phyloP scores from a whole-genome alignment of 1,140 invertebrate species.

The Cotesia glomerata region DNA sequence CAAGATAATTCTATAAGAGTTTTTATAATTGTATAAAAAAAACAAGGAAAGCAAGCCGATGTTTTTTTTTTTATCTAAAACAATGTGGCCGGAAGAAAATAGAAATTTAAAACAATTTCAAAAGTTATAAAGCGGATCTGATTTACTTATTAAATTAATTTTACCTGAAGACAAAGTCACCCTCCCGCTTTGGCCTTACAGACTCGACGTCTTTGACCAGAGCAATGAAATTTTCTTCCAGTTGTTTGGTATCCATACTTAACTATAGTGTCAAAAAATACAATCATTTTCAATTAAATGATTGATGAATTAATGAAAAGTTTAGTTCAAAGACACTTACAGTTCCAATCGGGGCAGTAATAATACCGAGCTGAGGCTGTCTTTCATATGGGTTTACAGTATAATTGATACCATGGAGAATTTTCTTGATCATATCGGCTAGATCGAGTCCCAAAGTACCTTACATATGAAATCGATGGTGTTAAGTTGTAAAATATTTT shows the following conservation, averaged over 20 bases:
- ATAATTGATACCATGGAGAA: constrained; percentile 73
- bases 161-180: constrained; percentile 73
- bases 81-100: too few species aligned
- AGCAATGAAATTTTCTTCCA: constrained; percentile 74
- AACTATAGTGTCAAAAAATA: constrained; percentile 62
- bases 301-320: neutral
- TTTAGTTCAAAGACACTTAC: constrained; percentile 55
- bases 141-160: neutral
- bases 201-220: constrained; percentile 70
- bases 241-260: constrained; percentile 71
- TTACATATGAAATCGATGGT: constrained; percentile 22
- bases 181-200: constrained; percentile 68
- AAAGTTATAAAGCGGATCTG: too few species aligned
- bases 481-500: neutral
- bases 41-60: too few species aligned
- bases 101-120: too few species aligned
- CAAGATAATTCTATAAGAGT: too few species aligned
- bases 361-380: constrained; percentile 73
- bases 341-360: constrained; percentile 71
- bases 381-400: constrained; percentile 68
- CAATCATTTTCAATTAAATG: neutral
- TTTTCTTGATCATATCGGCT: constrained; percentile 66
- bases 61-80: too few species aligned
- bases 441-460: constrained; percentile 73
- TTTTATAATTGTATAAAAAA: too few species aligned